Evolutionary conservation across 2,797 vertebrate genomes (phyloP), one percentile per base, ranked within the genome.

Genomic region (Alca torda): DNA sequence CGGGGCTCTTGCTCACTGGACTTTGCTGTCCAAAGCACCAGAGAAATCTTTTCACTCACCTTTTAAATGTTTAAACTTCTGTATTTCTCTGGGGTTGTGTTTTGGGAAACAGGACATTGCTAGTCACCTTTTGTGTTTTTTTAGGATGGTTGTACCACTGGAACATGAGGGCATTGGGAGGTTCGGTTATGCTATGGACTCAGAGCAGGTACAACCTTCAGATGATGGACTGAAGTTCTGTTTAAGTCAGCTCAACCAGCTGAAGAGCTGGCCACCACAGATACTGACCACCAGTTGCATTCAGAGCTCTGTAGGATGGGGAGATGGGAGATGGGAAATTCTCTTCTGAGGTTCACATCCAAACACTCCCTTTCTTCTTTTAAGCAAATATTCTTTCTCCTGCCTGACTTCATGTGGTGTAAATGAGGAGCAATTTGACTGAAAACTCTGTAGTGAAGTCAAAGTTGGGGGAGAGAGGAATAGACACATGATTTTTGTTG

Each of bases 1-100:
- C 26, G 28, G 87, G 88, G 53, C 94, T 89, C 95, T 97, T 87
- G 53, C 91, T 89, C 90, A 5, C 77, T 18, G 43, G 73, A 54
- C 79, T 90, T 84, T 33, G 39, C 86, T 67, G 53, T 54, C 89
- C 83, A 68, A 64, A 67, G 20, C 51, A 43, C 56, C 70, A 56
- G 43, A 79, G 72, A 60, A 80, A 80, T 24, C 65, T 89, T 90
- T 45, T 87, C 35, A 65, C 68, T 85, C 1, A 3, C 79, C 65
- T 73, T 53, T 64, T 50, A 70, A 59, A 51, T 11, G 19, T 60
- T 72, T 41, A 25, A 84, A 73, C 33, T 45, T 43, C 45, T 48
- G 0, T 59, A 60, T 93, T 86, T 60, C 82, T 65, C 50, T 50
- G 56, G 48, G 43, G 16, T 35, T 51, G 41, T 45, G 28, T 39